Evolutionary conservation across 2,888 invertebrate species (phyloP), one percentile per base, ranked within the genome.

Genomic region (Pedicia rivosa): DNA sequence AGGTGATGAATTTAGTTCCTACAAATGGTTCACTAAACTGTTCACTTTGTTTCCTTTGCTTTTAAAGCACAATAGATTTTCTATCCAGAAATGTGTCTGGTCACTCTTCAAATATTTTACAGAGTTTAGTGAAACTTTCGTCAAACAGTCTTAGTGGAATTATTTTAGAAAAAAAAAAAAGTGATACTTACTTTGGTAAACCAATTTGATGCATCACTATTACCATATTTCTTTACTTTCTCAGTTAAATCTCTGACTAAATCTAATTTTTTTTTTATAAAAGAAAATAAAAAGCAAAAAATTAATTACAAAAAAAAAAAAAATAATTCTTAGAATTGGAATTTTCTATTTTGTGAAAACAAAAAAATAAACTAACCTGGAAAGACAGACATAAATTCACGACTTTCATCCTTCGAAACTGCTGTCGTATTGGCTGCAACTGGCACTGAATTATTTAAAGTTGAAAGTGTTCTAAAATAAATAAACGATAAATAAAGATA

Each of bases 341-440:
- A n/a, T n/a, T n/a, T n/a, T n/a, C n/a, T 20, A 20, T 6, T 20
- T 6, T 6, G 20, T 20, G 20, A 8, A 20, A 6, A 8, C 20
- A 20, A 20, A 20, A 30, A 12, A 24, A n/a, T n/a, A n/a, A 16
- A 40, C 13, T 32, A 32, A 60, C 59, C 59, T 46, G 87, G 86
- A 66, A 87, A 88, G 44, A 83, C 65, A 35, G 82, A 78, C 82
- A 87, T 82, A 64, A 90, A 80, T 57, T 86, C 83, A 50, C 83
- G 67, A 56, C 76, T 76, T 63, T 87, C 86, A 62, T 87, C 84
- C 64, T 82, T 83, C 42, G 74, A 74, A 35, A 75, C 68, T 34
- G 73, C 69, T 48, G 73, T 67, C 52, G 68, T 66, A 44, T 68
- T 70, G 44, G 74, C 66, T 42, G 72, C 69, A 56, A 55, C 44